Evolutionary conservation across 2,888 invertebrate genomes (phyloP), one percentile per base, ranked within the genome.

Genomic region (Sarcophaga caerulescens): DNA sequence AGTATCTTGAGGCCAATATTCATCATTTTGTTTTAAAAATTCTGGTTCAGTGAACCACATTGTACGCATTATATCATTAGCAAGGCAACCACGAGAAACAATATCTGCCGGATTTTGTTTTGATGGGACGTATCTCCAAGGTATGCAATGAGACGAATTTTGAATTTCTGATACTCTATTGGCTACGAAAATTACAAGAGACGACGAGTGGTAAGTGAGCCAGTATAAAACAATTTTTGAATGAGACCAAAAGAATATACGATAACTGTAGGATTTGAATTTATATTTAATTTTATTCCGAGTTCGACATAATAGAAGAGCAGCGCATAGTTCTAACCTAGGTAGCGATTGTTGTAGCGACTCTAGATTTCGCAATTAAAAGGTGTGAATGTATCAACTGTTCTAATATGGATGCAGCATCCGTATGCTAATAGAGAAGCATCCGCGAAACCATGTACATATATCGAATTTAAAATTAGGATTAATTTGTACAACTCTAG

Each of bases 201-300:
- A 66, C 17, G 76, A 66, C 2, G 57, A 66, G 4, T 76, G 44
- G 17, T 68, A 6, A 4, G 10, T 59, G 4, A 66, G 76, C 66
- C 59, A 74, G 12, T 62, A 25, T 6, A 71, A 59, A 25, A 71
- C 59, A 23, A 71, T 71, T 71, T 71, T 25, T 17, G 85, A 87
- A 65, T 87, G 84, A 8, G 80, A 83, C 84, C 84, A 87, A 23
- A 87, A 82, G 12, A 25, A 80, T 11, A 75, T 44, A 10, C 14
- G 63, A 17, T 23, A 21, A 65, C 17, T 47, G 14, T 35, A 76
- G 10, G n/a, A 17, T 45, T 60, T 23, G 17, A 60, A 25, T 21
- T 71, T 59, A 35, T 59, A 12, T 23, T 62, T 35, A n/a, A 78
- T 78, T 71, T 78, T 78, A 4, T 45, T 21, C 71, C 79, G 63